Evolutionary conservation across 2,113 vertebrate genomes (phyloP).

Genomic region (Mustela nigripes): DNA sequence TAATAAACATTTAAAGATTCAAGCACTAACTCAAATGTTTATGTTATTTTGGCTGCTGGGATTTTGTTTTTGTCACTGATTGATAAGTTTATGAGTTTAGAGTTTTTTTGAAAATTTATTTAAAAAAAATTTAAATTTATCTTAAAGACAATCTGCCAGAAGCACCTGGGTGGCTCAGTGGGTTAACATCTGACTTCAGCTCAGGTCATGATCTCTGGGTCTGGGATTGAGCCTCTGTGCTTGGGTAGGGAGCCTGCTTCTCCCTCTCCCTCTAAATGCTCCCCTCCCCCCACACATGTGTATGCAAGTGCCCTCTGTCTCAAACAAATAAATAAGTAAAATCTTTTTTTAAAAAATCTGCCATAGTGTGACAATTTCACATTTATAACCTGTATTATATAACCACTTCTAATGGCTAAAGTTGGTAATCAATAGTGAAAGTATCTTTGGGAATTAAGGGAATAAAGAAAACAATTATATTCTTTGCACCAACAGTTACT

Average conservation of each 20-base stretch:
- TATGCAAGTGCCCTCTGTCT: neutral
- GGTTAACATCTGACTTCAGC: neutral
- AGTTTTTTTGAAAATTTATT: neutral
- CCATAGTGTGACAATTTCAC: neutral
- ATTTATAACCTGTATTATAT: neutral
- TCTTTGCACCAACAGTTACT: neutral
- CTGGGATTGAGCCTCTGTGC: neutral
- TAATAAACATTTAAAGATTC: slow-evolving; percentile 28
- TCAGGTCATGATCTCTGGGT: neutral
- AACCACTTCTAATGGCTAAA: neutral
- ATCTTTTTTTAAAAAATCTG: neutral
- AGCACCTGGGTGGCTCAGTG: neutral
- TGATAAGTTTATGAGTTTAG: neutral
- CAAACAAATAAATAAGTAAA: neutral
- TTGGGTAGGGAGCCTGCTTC: neutral
- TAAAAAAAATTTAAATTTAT: neutral
- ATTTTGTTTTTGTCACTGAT: neutral
- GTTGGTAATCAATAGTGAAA: neutral
- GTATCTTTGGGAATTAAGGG: neutral
- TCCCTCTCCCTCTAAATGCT: neutral
- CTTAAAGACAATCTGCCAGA: neutral
- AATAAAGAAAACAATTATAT: neutral
- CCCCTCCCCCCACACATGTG: fast-evolving
- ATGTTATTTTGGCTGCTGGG: neutral
- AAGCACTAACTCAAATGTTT: neutral